These are phyloP conservation scores for Suricata suricatta DNA, from an alignment of 2,113 vertebrate species.

Conservation along the genomic window DNA sequence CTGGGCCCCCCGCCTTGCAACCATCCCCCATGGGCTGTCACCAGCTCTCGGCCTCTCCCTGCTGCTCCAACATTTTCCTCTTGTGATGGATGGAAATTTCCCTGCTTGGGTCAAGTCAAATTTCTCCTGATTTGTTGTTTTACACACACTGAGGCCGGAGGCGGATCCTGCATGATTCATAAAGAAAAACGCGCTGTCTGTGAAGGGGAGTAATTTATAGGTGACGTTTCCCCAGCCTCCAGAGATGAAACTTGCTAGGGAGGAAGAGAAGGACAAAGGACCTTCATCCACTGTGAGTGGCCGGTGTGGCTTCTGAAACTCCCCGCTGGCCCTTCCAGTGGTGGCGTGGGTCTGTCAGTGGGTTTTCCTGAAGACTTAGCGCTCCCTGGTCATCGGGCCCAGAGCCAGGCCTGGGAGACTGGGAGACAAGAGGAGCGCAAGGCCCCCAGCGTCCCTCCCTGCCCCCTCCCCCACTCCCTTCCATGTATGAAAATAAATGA, in stretches of 20 bases:
- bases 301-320: not conserved
- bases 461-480: not conserved
- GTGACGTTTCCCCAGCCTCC: slow-evolving; percentile 53
- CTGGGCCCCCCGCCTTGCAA: not conserved
- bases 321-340: fast-evolving
- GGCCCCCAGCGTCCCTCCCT: not conserved
- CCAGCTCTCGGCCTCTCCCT: slow-evolving; percentile 45
- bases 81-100: slow-evolving; percentile 67
- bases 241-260: not conserved
- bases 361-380: not conserved
- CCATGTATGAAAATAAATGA: slow-evolving; percentile 9
- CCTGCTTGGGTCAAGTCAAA: slow-evolving; percentile 68
- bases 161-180: slow-evolving; percentile 78
- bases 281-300: fast-evolving
- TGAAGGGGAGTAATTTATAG: slow-evolving; percentile 80
- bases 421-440: not conserved
- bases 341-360: fast-evolving
- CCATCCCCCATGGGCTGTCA: not conserved
- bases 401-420: not conserved
- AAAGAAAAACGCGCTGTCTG: slow-evolving; percentile 83
- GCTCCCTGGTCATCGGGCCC: not conserved
- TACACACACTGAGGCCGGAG: slow-evolving; percentile 78
- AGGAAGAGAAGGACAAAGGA: not conserved
- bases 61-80: slow-evolving; percentile 75
- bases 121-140: slow-evolving; percentile 84